Base-by-base conservation (phyloP, 2,888 invertebrate species). In the Sminthurides aquaticus region DNA sequence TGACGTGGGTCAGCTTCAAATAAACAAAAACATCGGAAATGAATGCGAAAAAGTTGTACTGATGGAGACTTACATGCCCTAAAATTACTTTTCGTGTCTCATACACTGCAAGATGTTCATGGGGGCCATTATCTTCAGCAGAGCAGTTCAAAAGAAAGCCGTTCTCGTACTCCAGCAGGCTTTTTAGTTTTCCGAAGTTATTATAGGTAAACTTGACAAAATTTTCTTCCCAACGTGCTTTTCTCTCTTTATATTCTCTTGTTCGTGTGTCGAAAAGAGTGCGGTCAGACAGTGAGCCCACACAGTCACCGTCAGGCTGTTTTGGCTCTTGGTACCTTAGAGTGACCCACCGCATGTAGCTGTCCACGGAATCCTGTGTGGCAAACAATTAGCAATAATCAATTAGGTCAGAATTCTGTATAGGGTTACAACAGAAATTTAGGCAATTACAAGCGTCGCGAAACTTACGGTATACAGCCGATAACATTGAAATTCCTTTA, bases 401-500 rank as follows among this genome's bases (percentile, higher is more conserved):
- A 43, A 43, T 11, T 43, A 18, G 43, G 18, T 43, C n/a, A n/a
- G n/a, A n/a, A n/a, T n/a, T n/a, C n/a, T n/a, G n/a, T n/a, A n/a
- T n/a, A n/a, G n/a, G n/a, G n/a, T n/a, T n/a, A n/a, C n/a, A n/a
- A n/a, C n/a, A n/a, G n/a, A n/a, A n/a, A n/a, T n/a, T n/a, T n/a
- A n/a, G n/a, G n/a, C n/a, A n/a, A n/a, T n/a, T n/a, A n/a, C n/a
- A n/a, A n/a, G n/a, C n/a, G n/a, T n/a, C n/a, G n/a, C n/a, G n/a
- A n/a, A n/a, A n/a, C 61, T 62, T 60, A 68, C 71, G 62, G 71
- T 67, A 48, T 73, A 73, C 15, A 64, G 61, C n/a, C 52, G 61
- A 52, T 73, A 73, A 48, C 71, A 71, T 25, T 65, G 24, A 54
- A 66, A 73, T 56, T 73, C 73, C 20, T 67, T 64, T 8, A 72